Base-by-base conservation (phyloP, 2,888 invertebrate species). In the Harpagoxenus sublaevis region DNA sequence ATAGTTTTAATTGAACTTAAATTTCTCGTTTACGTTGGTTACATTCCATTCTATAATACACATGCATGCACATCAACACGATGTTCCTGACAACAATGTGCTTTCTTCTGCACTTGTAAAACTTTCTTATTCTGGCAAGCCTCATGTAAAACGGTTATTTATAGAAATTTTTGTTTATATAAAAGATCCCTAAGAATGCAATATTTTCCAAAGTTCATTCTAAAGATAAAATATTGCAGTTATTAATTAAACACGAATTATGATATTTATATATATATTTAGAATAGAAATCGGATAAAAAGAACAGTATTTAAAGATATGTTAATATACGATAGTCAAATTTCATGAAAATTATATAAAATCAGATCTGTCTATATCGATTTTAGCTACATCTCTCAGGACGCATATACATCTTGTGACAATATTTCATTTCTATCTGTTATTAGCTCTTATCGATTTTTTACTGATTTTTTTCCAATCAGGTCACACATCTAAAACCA, bases 1-100 rank as follows among this genome's bases (percentile, higher is more conserved):
- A 81, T 60, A 74, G 62, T 89, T 84, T 84, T 89, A 89, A 88
- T 84, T 84, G 78, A 88, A 86, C 57, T 83, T 89, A 87, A 83
- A 89, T 81, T 87, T 86, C 74, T n/a, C 35, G 28, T 75, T 82
- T 48, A 68, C 42, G n/a, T 55, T 15, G 70, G 51, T n/a, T 55
- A 75, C 31, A 48, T 45, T 87, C 35, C 53, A 45, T 55, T 65
- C 60, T 81, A 57, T 45, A 23, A 23, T 35, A 0, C 35, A 35
- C 6, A 28, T n/a, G 28, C 23, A 39, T 31, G 31, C 23, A 45
- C 6, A 60, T 42, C 15, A n/a, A 57, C 53, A 57, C 45, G 23
- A 77, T 60, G 18, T 71, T 71, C 3, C 3, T 66, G 55, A 23
- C 1, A 70, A n/a, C 0, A 60, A 23, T 48, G 15, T 60, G 18